phyloP scores from a whole-genome alignment of 92 coral and sea anemone species.

The Diadumene lineata region DNA sequence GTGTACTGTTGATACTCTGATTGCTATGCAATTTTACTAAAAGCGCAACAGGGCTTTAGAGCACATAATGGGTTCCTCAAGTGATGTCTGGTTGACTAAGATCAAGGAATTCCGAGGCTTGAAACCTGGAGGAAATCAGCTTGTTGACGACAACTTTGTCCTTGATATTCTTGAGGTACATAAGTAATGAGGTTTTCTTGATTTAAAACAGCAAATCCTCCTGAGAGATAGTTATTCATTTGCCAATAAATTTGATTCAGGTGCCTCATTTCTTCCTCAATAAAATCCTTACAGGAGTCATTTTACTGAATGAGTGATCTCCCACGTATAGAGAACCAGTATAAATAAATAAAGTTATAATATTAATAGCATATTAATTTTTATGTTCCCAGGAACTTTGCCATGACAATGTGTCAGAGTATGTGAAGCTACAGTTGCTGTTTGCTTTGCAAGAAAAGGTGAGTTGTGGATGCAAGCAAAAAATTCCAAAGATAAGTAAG shows the following conservation, averaged over 20 bases:
- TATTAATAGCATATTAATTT: too few species aligned
- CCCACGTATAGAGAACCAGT: too few species aligned
- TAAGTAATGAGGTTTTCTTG: not conserved
- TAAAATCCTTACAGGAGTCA: not conserved
- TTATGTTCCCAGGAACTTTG: slow-evolving; percentile 78
- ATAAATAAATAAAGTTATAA: too few species aligned
- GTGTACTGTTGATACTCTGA: not conserved
- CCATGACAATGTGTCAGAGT: slow-evolving; percentile 74
- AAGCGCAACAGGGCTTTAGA: not conserved
- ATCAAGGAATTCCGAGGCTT: slow-evolving; percentile 44
- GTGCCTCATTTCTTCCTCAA: not conserved
- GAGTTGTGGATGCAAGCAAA: too few species aligned
- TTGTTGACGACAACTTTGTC: slow-evolving; percentile 64
- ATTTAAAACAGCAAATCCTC: not conserved
- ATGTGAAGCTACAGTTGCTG: slow-evolving; percentile 77
- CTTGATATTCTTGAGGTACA: slow-evolving; percentile 83
- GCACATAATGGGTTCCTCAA: slow-evolving; percentile 11
- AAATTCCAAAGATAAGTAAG: too few species aligned
- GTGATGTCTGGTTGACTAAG: slow-evolving; percentile 49
- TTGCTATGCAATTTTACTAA: not conserved
- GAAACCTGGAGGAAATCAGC: slow-evolving; percentile 35
- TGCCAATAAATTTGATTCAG: not conserved
- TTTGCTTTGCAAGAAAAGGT: slow-evolving; percentile 93
- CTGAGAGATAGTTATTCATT: too few species aligned
- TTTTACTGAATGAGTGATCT: too few species aligned